Conservation (phyloP, 2,888 invertebrate species). For the Portevinia maculata region DNA sequence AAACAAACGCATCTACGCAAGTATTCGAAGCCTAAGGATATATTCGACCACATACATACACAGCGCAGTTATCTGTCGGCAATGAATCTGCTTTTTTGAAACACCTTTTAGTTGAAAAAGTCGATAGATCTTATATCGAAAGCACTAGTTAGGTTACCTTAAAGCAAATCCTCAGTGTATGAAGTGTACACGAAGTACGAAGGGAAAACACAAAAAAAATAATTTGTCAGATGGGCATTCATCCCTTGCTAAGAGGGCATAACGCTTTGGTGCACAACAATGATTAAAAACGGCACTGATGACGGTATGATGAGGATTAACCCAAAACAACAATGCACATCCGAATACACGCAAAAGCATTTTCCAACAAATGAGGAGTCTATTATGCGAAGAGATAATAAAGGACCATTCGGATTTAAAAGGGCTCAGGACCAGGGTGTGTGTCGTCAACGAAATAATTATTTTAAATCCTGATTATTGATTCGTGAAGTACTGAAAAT, state of each 20-base stretch:
- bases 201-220: constrained; percentile 32
- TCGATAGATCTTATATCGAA: constrained; percentile 56
- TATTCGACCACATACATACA: constrained; percentile 18
- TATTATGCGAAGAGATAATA: constrained; percentile 83
- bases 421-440: constrained; percentile 78
- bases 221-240: constrained; percentile 69
- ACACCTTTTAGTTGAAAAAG: constrained; percentile 57
- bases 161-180: constrained; percentile 36
- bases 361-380: constrained; percentile 77
- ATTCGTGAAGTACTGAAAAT: constrained; percentile 63
- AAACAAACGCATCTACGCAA: constrained; percentile 4
- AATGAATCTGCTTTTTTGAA: constrained; percentile 56
- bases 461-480: constrained; percentile 68
- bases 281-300: constrained; percentile 79
- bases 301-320: constrained; percentile 82
- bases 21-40: constrained; percentile 3
- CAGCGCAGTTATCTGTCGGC: not conserved
- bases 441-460: constrained; percentile 67
- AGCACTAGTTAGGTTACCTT: constrained; percentile 54
- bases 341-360: constrained; percentile 74
- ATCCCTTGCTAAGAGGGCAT: constrained; percentile 71
- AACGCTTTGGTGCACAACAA: constrained; percentile 72
- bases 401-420: constrained; percentile 82
- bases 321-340: constrained; percentile 76
- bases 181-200: constrained; percentile 12